A percentile compares a stretch with the other conserved stretches of the same genome.
These are phyloP conservation scores for Nymphalis urticae DNA, from an alignment of 2,888 invertebrate species.

Conservation along the genomic window DNA sequence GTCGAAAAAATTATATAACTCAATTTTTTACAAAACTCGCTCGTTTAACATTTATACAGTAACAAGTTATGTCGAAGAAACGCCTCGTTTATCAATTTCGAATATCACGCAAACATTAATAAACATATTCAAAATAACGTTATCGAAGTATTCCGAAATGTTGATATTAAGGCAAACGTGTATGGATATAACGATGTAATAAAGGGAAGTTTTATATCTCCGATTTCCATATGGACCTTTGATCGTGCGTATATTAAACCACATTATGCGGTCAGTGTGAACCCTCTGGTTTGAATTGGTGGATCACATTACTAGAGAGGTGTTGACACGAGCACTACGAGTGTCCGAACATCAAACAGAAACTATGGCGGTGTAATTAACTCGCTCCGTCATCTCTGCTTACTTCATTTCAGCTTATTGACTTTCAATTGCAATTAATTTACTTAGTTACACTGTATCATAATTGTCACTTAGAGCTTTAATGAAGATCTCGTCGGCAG, in stretches of 20 bases:
- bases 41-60: constrained; percentile 5
- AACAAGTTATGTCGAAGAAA: neutral
- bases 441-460: constrained; percentile 26
- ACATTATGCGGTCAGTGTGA: constrained; percentile 62
- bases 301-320: constrained; percentile 68
- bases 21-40: neutral
- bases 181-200: constrained; percentile 35
- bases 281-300: constrained; percentile 64
- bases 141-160: constrained; percentile 25
- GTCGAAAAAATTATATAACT: too few relatives aligned
- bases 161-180: constrained; percentile 32
- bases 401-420: constrained; percentile 50
- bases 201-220: constrained; percentile 38
- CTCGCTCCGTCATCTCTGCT: constrained; percentile 52
- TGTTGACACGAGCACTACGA: constrained; percentile 63
- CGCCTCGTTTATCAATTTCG: constrained; percentile 11
- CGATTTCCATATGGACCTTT: constrained; percentile 43
- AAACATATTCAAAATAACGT: constrained; percentile 21
- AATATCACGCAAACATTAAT: constrained; percentile 20
- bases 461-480: constrained; percentile 31
- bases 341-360: constrained; percentile 63
- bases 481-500: constrained; percentile 14
- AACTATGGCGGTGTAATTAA: constrained; percentile 65
- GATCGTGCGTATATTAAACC: constrained; percentile 49
- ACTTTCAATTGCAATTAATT: constrained; percentile 39